Conservation (phyloP, 2,888 invertebrate species). For the Cloeon dipterum region DNA sequence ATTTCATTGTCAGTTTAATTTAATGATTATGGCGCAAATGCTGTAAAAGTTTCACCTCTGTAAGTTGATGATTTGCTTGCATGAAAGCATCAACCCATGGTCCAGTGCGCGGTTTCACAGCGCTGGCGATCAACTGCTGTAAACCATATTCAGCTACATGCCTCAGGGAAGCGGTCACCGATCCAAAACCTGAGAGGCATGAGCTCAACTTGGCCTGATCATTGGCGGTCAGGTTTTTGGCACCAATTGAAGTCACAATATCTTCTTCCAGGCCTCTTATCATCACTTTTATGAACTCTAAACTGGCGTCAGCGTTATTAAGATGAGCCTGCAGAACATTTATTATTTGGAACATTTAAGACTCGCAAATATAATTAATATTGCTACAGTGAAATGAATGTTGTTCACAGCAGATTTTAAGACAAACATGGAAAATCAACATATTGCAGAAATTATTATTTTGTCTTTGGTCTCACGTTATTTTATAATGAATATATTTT, state of each 20-base stretch:
- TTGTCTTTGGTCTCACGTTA: too few relatives aligned
- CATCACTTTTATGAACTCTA: conserved; percentile 72
- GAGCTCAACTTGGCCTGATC: conserved; percentile 50
- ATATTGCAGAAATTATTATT: too few relatives aligned
- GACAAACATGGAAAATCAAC: too few relatives aligned
- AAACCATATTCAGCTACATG: conserved; percentile 56
- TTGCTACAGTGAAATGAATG: too few relatives aligned
- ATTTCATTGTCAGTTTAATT: conserved; percentile 1
- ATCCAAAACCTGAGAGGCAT: conserved; percentile 32
- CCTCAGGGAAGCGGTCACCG: conserved; percentile 31
- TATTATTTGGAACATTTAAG: neutral
- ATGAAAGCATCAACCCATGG: conserved; percentile 67
- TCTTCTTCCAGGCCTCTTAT: conserved; percentile 51
- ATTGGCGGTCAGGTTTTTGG: conserved; percentile 24
- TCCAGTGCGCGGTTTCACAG: conserved; percentile 61
- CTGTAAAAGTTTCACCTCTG: conserved; percentile 31
- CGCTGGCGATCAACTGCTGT: conserved; percentile 51
- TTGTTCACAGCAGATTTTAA: too few relatives aligned
- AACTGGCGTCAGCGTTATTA: conserved; percentile 79
- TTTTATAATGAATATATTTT: too few relatives aligned
- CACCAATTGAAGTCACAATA: conserved; percentile 31
- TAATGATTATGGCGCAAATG: conserved; percentile 1
- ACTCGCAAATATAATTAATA: too few relatives aligned
- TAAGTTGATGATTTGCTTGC: conserved; percentile 49
- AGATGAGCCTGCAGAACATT: conserved; percentile 39